Evolutionary conservation across 1,140 invertebrate species (phyloP), one percentile per base, ranked within the genome.

Genomic region (Drosophila leontia): DNA sequence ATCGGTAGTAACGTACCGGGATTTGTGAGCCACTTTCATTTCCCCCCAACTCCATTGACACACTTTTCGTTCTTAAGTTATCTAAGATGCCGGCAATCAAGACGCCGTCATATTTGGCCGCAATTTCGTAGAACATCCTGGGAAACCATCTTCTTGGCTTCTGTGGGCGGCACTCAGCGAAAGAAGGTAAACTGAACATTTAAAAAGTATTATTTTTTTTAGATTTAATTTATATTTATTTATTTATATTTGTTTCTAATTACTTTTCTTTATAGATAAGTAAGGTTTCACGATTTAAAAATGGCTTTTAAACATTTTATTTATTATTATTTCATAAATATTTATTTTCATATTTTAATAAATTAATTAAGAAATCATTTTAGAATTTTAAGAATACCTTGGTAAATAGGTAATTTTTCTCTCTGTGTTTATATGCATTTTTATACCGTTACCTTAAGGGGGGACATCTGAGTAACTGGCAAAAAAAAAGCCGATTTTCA

Each of bases 381-480:
- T 15, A 7, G 5, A 23, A 47, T 47, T 23, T 47, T 47, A 0
- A 8, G 6, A 19, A 26, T 8, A 15, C 13, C 7, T 5, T 26
- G 26, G 26, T 4, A 8, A 6, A 0, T 48, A 0, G 0, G 0
- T 48, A 29, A 8, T 9, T 48, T 26, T 48, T 75, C 3, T 5
- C 8, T 23, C 50, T 29, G 37, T 59, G 29, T 34, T 45, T 41
- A 35, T 29, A 42, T 58, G 47, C 34, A 70, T 70, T 70, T 67
- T 56, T 70, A 51, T 55, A 37, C 57, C 41, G 75, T 26, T 64
- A 80, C 77, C 80, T 91, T 92, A 91, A 92, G n/a, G n/a, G n/a
- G n/a, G n/a, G n/a, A n/a, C n/a, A n/a, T n/a, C n/a, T n/a, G n/a
- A n/a, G n/a, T n/a, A n/a, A n/a, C n/a, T n/a, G n/a, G n/a, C n/a